These are phyloP conservation scores for Thymallus thymallus DNA, from an alignment of 2,113 vertebrate genomes.

Conservation along the genomic window DNA sequence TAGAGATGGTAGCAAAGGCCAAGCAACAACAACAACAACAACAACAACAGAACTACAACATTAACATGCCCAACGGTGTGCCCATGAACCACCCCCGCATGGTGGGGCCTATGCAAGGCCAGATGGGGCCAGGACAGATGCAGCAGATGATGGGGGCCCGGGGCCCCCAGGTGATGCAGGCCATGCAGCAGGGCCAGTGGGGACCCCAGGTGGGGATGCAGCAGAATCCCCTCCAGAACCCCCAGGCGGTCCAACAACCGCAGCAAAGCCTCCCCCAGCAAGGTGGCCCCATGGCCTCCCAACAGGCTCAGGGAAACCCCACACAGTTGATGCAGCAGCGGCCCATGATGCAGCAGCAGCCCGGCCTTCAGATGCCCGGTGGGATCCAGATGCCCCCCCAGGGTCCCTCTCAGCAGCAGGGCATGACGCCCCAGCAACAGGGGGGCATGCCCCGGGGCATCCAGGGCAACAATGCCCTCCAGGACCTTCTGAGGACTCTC, in stretches of 20 bases:
- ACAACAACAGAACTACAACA: constrained; percentile 80
- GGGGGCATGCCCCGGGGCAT: constrained; percentile 65
- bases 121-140: constrained; percentile 52
- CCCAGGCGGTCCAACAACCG: constrained; percentile 58
- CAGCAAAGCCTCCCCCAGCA: constrained; percentile 75
- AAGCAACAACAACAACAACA: constrained; percentile 71
- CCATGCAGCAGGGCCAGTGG: constrained; percentile 85
- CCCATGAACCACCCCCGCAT: constrained; percentile 83
- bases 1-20: constrained; percentile 84
- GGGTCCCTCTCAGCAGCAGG: constrained; percentile 76
- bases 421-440: constrained; percentile 79
- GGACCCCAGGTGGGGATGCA: constrained; percentile 72
- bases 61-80: constrained; percentile 75
- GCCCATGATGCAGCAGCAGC: constrained; percentile 79
- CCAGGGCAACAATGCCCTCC: constrained; percentile 86
- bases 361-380: constrained; percentile 61
- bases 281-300: constrained; percentile 58
- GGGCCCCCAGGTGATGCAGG: constrained; percentile 82
- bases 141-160: constrained; percentile 78
- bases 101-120: constrained; percentile 81
- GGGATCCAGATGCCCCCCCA: constrained; percentile 56
- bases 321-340: constrained; percentile 62
- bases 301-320: constrained; percentile 61
- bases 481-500: constrained; percentile 91
- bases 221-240: constrained; percentile 57